phyloP scores from a whole-genome alignment of 1,140 invertebrate species.

The Ephestia elutella region DNA sequence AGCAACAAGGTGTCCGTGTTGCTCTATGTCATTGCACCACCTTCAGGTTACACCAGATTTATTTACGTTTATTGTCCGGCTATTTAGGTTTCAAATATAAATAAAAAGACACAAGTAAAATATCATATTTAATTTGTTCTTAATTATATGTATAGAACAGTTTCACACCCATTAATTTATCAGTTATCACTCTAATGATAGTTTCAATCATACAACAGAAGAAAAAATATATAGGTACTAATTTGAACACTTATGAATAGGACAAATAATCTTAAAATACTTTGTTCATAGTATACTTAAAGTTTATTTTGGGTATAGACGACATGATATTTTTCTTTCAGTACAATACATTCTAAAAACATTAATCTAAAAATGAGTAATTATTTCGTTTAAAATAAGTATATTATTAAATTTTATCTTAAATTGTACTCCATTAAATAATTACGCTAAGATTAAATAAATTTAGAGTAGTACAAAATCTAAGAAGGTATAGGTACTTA shows the following conservation, averaged over 20 bases:
- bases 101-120: conserved; percentile 10
- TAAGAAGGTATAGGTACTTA: background rate
- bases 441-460: conserved; percentile 6
- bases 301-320: no score
- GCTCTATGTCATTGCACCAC: no score
- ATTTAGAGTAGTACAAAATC: background rate
- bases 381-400: background rate
- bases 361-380: conserved; percentile 13
- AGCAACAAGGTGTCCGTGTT: no score
- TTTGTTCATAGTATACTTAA: no score
- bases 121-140: conserved; percentile 12
- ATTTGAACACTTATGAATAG: background rate
- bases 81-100: background rate
- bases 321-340: no score
- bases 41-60: no score
- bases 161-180: conserved; percentile 8
- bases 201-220: conserved; percentile 6
- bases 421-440: conserved; percentile 26
- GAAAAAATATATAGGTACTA: background rate
- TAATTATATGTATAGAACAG: background rate
- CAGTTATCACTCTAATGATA: conserved; percentile 6
- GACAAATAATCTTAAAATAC: no score
- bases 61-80: no score
- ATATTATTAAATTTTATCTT: background rate
- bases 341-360: background rate